Evolutionary conservation across 2,888 invertebrate genomes (phyloP).

Genomic region (Lapara coniferarum): DNA sequence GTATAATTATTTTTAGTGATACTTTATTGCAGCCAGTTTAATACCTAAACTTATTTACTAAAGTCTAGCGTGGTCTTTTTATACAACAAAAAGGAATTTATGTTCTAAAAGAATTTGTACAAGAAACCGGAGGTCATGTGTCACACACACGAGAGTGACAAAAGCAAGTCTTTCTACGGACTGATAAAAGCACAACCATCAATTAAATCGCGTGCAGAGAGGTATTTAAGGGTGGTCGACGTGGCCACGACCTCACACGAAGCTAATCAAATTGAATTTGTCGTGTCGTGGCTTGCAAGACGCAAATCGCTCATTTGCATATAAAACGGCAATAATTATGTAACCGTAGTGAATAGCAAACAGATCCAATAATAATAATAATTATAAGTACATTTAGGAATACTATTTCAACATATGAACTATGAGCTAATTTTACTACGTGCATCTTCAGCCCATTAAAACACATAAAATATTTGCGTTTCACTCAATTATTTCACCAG

Average conservation of each 20-base stretch:
- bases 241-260: background rate
- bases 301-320: background rate
- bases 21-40: no score
- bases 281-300: no score
- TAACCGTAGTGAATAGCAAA: no score
- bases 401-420: no score
- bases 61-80: background rate
- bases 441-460: no score
- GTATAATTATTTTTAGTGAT: no score
- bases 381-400: no score
- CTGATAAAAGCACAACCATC: constrained; percentile 11
- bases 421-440: no score
- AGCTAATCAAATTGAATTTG: background rate
- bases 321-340: no score
- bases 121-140: background rate
- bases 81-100: background rate
- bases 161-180: background rate
- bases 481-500: no score
- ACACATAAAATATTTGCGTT: no score
- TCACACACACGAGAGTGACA: background rate
- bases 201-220: constrained; percentile 3
- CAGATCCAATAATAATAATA: no score
- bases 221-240: background rate
- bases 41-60: background rate
- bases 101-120: background rate